Conservation (phyloP, 2,113 vertebrate genomes). For the Choloepus hoffmanni region DNA sequence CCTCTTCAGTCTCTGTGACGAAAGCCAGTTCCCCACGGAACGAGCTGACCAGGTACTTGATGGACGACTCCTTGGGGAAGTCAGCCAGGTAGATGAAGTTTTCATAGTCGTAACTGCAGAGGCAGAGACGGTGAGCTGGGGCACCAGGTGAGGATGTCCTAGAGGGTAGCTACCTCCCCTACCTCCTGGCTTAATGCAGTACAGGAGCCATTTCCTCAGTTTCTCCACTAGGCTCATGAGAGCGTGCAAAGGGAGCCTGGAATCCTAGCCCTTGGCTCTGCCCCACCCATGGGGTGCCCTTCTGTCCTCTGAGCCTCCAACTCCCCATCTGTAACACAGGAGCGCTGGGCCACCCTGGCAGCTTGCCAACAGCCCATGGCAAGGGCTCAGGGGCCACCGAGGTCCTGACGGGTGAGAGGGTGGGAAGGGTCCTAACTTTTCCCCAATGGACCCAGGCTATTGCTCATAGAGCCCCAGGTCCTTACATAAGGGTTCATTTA, state of each 20-base stretch:
- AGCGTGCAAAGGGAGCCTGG: not conserved
- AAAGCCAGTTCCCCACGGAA: slow-evolving; percentile 61
- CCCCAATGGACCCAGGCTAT: not conserved
- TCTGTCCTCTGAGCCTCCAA: too few relatives aligned
- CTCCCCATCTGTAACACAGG: not conserved
- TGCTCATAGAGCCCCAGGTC: not conserved
- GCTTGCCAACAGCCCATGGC: not conserved
- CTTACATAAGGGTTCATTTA: not conserved
- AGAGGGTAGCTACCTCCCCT: not conserved
- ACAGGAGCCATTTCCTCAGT: not conserved
- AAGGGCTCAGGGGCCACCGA: not conserved
- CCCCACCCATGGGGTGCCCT: not conserved
- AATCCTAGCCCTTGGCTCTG: not conserved
- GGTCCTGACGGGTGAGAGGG: not conserved
- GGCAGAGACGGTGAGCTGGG: not conserved
- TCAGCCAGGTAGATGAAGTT: slow-evolving; percentile 77
- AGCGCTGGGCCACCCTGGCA: fast-evolving
- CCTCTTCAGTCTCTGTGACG: slow-evolving; percentile 83
- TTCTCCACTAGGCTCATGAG: not conserved
- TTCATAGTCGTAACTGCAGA: slow-evolving; percentile 69
- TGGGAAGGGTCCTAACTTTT: not conserved
- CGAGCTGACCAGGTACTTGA: slow-evolving; percentile 81
- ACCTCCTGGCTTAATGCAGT: not conserved
- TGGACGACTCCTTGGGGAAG: slow-evolving; percentile 68
- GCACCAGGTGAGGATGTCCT: not conserved